A percentile compares a stretch with the other conserved stretches of the same genome.
Conservation (phyloP, 2,888 invertebrate genomes). For the Drosophila prolongata region DNA sequence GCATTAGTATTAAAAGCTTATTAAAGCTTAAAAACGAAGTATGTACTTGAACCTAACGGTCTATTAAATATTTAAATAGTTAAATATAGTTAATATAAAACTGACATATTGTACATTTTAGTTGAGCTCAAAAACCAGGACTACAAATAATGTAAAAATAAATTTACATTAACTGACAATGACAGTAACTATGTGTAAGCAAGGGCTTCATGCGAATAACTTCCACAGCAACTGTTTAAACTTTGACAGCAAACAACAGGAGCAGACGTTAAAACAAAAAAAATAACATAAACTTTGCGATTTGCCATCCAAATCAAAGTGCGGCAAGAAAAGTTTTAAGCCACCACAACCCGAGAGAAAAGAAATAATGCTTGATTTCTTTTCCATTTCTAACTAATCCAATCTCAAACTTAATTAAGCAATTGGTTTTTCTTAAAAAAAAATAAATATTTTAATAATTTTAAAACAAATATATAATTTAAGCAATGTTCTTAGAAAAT, state of each 20-base stretch:
- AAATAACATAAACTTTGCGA: slow-evolving; percentile 36
- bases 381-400: not conserved
- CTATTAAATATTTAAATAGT: no score
- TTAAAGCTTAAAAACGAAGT: no score
- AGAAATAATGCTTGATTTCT: not conserved
- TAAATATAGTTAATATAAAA: no score
- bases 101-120: no score
- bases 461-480: not conserved
- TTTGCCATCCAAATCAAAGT: slow-evolving; percentile 28
- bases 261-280: slow-evolving; percentile 27
- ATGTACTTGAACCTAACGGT: no score
- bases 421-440: no score
- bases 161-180: slow-evolving; percentile 46
- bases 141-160: slow-evolving; percentile 30
- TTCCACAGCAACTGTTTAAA: slow-evolving; percentile 25
- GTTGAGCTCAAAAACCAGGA: slow-evolving; percentile 20
- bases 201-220: slow-evolving; percentile 34
- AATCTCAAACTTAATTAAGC: no score
- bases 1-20: no score
- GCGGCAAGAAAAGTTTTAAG: slow-evolving; percentile 33
- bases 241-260: slow-evolving; percentile 38
- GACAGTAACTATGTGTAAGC: slow-evolving; percentile 43
- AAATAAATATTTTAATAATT: not conserved
- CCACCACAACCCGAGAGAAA: not conserved
- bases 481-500: not conserved